Evolutionary conservation across 1,140 invertebrate genomes (phyloP).

Genomic region (Orius laevigatus): DNA sequence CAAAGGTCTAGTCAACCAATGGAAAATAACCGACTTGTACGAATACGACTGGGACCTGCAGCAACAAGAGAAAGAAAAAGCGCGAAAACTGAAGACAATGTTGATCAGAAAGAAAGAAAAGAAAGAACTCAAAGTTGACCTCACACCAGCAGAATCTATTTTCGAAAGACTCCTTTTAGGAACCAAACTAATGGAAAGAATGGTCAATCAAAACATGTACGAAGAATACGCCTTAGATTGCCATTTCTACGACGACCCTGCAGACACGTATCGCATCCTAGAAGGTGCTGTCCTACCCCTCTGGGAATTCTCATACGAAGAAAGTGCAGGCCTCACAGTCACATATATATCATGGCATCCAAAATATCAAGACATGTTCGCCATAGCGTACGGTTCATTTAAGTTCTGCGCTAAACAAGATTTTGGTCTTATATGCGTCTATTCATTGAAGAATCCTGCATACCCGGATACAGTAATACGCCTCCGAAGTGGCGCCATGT

Average conservation of each 20-base stretch:
- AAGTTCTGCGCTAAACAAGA: constrained; percentile 25
- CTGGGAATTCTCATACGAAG: constrained; percentile 79
- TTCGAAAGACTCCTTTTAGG: constrained; percentile 32
- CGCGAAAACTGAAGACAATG: constrained; percentile 30
- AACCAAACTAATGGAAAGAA: constrained; percentile 73
- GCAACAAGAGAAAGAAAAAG: constrained; percentile 54
- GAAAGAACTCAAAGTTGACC: constrained; percentile 18
- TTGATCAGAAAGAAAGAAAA: constrained; percentile 26
- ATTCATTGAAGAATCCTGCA: constrained; percentile 9
- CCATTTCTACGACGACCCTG: constrained; percentile 86
- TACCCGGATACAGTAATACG: constrained; percentile 5
- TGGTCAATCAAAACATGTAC: constrained; percentile 87
- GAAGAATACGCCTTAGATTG: constrained; percentile 85
- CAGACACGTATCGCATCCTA: constrained; percentile 80
- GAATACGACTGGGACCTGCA: constrained; percentile 55
- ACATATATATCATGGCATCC: constrained; percentile 77
- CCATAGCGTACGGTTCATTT: constrained; percentile 79
- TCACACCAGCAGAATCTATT: constrained; percentile 24
- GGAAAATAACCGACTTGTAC: constrained; percentile 82
- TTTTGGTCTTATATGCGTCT: constrained; percentile 1
- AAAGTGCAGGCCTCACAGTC: constrained; percentile 62
- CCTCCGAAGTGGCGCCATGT: background rate
- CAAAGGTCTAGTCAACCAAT: constrained; percentile 61
- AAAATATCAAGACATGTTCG: constrained; percentile 78
- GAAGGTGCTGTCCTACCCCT: constrained; percentile 81